phyloP scores from a whole-genome alignment of 2,888 invertebrate species.

The Conistra vaccinii region DNA sequence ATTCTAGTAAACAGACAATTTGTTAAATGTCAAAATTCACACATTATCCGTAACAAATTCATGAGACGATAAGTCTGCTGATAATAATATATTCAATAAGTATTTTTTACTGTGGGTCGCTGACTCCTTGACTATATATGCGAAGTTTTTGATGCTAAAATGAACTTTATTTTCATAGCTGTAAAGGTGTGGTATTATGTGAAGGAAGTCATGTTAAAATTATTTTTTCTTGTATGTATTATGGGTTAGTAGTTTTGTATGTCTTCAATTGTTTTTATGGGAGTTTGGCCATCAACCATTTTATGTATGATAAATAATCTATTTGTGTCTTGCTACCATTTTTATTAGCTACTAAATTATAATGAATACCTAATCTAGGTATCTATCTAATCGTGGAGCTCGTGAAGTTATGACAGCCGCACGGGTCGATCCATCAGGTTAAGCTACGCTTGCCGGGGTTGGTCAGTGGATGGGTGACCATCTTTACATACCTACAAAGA shows the following conservation, averaged over 20 bases:
- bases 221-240: slow-evolving; percentile 34
- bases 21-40: slow-evolving; percentile 32
- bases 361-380: too few species aligned
- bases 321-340: background rate
- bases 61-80: slow-evolving; percentile 60
- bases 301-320: background rate
- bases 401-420: too few species aligned
- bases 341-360: too few species aligned
- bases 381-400: too few species aligned
- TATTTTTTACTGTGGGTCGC: slow-evolving; percentile 60
- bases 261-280: slow-evolving; percentile 54
- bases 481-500: too few species aligned
- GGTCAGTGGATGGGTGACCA: too few species aligned
- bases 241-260: slow-evolving; percentile 68
- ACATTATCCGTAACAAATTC: slow-evolving; percentile 41
- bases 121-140: slow-evolving; percentile 49
- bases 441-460: too few species aligned
- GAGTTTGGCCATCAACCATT: slow-evolving; percentile 3
- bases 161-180: background rate
- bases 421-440: too few species aligned
- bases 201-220: slow-evolving; percentile 11
- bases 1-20: background rate
- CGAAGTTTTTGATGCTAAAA: background rate
- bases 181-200: slow-evolving; percentile 9
- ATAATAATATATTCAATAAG: slow-evolving; percentile 50